Base-by-base conservation (phyloP, 2,888 invertebrate genomes). In the Ephialtes manifestator region DNA sequence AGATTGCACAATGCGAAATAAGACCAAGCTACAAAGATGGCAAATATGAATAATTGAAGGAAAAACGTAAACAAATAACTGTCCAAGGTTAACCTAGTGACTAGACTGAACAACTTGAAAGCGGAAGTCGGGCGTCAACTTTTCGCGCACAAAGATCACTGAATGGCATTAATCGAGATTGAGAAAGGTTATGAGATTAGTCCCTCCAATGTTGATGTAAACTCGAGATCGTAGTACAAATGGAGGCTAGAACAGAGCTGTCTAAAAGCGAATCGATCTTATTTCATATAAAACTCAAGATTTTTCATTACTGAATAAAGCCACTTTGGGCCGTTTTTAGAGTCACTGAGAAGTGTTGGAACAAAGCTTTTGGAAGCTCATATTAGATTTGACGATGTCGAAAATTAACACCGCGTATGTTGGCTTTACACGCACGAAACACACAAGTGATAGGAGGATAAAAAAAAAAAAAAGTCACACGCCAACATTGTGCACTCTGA, bases 401-500 rank as follows among this genome's bases (percentile, higher is more conserved):
- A 39, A 72, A 65, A 63, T 58, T 43, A 77, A 60, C 20, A 71
- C 24, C 71, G 79, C 71, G 79, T 77, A 71, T 53, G 76, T 51
- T 51, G 67, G 55, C 13, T 60, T 58, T 53, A 24, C 70, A 60
- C 68, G 75, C 68, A 75, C 77, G 48, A 58, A 72, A 39, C 43
- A 63, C 60, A 71, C 48, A 53, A 55, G 67, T 72, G 58, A 20
- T 28, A 18, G 31, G 35, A 18, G 58, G 35, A 70, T 60, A 74
- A 43, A 74, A 88, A 71, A 78, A 74, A 53, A 70, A 88, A 89
- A 90, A 90, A 92, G 91, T 91, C 91, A 92, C 91, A 90, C 90
- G 89, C 89, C 88, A 89, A 86, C 87, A 87, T 83, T 81, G 58
- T 63, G 63, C 72, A 81, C 72, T 74, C 43, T n/a, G 74, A 63